Conservation (phyloP, 2,888 invertebrate species). For the Saturnia japonica region DNA sequence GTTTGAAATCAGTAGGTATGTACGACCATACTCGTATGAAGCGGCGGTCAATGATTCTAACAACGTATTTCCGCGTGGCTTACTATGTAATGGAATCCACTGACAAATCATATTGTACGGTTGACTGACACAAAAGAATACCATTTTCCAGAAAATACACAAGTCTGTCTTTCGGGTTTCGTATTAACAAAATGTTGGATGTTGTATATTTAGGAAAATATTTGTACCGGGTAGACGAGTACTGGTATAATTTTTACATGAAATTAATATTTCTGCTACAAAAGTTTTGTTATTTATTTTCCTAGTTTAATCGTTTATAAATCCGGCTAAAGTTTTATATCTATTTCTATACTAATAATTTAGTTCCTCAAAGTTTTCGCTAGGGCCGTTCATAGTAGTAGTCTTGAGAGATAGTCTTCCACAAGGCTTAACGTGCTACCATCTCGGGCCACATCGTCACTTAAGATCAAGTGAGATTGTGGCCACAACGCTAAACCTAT, state of each 20-base stretch:
- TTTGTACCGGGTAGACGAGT: not conserved
- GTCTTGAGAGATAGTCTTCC: too few species aligned
- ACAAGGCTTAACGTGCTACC: too few species aligned
- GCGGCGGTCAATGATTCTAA: constrained; percentile 36
- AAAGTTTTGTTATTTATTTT: not conserved
- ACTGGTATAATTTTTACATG: not conserved
- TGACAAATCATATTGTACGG: constrained; percentile 42
- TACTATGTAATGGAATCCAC: constrained; percentile 41
- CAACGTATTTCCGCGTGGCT: constrained; percentile 44
- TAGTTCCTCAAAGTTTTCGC: too few species aligned
- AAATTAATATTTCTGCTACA: not conserved
- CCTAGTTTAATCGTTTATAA: not conserved
- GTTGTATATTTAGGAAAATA: not conserved
- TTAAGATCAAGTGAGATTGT: too few species aligned
- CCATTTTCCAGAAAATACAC: constrained; percentile 15
- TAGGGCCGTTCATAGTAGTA: too few species aligned
- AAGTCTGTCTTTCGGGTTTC: not conserved
- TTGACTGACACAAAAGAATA: constrained; percentile 21
- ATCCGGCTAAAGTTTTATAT: too few species aligned
- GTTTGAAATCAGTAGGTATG: constrained; percentile 8
- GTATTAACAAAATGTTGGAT: not conserved
- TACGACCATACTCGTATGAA: not conserved
- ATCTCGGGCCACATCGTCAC: too few species aligned
- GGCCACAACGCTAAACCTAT: too few species aligned
- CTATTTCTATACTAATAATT: not conserved